phyloP scores from a whole-genome alignment of 1,140 invertebrate genomes.

The Hyles vespertilio region DNA sequence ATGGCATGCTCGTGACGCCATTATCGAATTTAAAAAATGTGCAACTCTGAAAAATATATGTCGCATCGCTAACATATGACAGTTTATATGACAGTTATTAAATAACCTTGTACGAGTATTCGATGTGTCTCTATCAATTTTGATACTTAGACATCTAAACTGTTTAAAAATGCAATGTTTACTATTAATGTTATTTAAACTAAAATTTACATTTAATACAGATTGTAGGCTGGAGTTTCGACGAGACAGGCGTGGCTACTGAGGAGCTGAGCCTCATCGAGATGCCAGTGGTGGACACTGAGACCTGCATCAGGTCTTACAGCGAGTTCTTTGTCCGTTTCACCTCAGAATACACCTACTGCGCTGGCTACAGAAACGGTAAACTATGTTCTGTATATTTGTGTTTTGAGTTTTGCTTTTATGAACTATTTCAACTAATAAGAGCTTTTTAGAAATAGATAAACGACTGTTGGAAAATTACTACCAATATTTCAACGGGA shows the following conservation, averaged over 20 bases:
- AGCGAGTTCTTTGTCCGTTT: slow-evolving; percentile 74
- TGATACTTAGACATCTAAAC: too few relatives aligned
- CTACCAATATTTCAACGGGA: too few relatives aligned
- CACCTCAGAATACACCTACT: slow-evolving; percentile 78
- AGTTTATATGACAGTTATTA: too few relatives aligned
- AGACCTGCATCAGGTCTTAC: slow-evolving; percentile 76
- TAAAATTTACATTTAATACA: slow-evolving; percentile 15
- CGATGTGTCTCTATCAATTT: too few relatives aligned
- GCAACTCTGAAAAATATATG: neutral
- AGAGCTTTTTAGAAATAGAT: too few relatives aligned
- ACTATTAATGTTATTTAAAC: neutral
- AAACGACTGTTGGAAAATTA: too few relatives aligned
- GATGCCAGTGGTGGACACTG: slow-evolving; percentile 75
- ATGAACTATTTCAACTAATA: too few relatives aligned
- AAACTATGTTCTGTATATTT: slow-evolving; percentile 11
- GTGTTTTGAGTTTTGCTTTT: neutral
- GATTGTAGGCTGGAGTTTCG: slow-evolving; percentile 82
- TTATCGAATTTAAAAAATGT: too few relatives aligned
- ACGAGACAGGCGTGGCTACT: slow-evolving; percentile 72
- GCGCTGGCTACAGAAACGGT: slow-evolving; percentile 79
- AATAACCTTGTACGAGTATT: too few relatives aligned
- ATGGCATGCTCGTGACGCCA: too few relatives aligned
- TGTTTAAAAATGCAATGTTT: neutral
- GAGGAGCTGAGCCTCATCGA: slow-evolving; percentile 75
- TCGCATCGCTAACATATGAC: neutral